Percentiles rank a stretch among this genome's conserved stretches.
phyloP scores from a whole-genome alignment of 2,888 invertebrate species.

The Stomorhina lunata region DNA sequence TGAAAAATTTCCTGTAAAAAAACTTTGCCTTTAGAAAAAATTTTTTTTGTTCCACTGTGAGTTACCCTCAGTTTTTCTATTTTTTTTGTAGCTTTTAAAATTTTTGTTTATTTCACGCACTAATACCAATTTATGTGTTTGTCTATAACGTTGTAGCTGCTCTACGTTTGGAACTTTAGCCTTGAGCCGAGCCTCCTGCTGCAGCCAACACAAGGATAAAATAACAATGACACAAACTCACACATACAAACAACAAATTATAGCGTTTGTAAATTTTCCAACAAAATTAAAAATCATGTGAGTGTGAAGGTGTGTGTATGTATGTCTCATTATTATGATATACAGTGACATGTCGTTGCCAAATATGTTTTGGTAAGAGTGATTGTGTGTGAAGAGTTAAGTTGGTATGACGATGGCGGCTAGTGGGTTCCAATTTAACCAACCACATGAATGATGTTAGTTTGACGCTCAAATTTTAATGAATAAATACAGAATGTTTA shows the following conservation, averaged over 20 bases:
- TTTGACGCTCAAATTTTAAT: not conserved
- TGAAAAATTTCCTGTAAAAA: no score
- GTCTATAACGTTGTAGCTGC: not conserved
- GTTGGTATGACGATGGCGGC: not conserved
- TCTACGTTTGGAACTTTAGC: constrained; percentile 14
- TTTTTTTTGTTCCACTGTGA: constrained; percentile 18
- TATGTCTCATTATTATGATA: constrained; percentile 44
- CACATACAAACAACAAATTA: not conserved
- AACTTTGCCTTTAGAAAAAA: no score
- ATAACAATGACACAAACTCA: constrained; percentile 18
- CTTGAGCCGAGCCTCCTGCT: constrained; percentile 30
- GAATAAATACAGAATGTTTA: constrained; percentile 57
- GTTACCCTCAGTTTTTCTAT: no score
- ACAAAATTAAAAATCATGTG: constrained; percentile 1
- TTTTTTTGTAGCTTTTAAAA: not conserved
- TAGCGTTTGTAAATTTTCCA: not conserved
- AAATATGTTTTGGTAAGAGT: constrained; percentile 5
- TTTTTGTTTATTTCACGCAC: no score
- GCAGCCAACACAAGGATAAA: constrained; percentile 35
- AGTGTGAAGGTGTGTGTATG: not conserved
- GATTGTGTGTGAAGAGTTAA: not conserved
- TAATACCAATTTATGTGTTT: constrained; percentile 34
- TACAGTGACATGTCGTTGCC: constrained; percentile 38
- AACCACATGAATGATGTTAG: constrained; percentile 1
- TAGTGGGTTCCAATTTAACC: not conserved